phyloP scores from a whole-genome alignment of 1,140 invertebrate species.

The Drosophila hydei region DNA sequence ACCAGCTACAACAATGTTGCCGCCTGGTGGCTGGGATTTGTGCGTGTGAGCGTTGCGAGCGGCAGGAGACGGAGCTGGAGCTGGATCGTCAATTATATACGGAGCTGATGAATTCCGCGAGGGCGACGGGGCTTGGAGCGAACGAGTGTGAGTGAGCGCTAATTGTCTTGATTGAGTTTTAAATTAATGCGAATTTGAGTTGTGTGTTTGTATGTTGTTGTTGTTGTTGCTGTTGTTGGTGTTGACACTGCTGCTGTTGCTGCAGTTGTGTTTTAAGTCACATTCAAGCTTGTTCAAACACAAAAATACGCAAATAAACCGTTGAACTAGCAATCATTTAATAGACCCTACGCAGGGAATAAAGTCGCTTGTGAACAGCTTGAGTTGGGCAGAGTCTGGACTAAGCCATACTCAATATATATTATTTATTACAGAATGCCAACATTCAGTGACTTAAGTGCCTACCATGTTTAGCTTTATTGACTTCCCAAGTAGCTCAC shows the following conservation, averaged over 20 bases:
- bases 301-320: background rate
- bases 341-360: slow-evolving; percentile 14
- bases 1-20: slow-evolving; percentile 67
- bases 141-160: slow-evolving; percentile 58
- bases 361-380: background rate
- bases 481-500: slow-evolving; percentile 64
- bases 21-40: slow-evolving; percentile 41
- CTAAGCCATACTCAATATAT: no score
- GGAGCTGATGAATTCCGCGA: slow-evolving; percentile 19
- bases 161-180: slow-evolving; percentile 82
- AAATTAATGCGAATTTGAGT: slow-evolving; percentile 81
- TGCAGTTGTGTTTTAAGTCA: slow-evolving; percentile 33
- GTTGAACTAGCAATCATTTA: slow-evolving; percentile 34
- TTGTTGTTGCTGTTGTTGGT: slow-evolving; percentile 24
- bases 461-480: slow-evolving; percentile 18
- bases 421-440: no score
- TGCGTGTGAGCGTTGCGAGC: slow-evolving; percentile 19
- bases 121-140: slow-evolving; percentile 6
- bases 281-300: no score
- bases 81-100: slow-evolving; percentile 15
- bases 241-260: background rate
- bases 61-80: slow-evolving; percentile 4
- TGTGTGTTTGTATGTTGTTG: slow-evolving; percentile 52
- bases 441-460: no score
- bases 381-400: slow-evolving; percentile 7